Evolutionary conservation across 2,888 invertebrate species (phyloP).

Genomic region (Cerastis leucographa): DNA sequence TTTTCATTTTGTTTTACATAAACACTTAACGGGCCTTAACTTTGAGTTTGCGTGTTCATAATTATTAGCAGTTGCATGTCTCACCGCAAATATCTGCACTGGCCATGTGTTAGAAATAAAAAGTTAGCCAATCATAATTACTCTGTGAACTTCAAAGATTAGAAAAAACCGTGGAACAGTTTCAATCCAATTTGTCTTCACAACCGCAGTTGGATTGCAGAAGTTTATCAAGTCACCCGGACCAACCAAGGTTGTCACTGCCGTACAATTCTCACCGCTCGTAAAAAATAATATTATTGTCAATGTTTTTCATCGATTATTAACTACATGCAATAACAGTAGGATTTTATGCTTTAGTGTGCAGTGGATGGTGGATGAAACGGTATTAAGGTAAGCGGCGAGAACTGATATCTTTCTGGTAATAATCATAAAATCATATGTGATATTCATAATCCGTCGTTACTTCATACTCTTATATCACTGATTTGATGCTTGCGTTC

Average conservation of each 20-base stretch:
- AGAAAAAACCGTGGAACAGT: slow-evolving; percentile 56
- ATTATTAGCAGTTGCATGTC: slow-evolving; percentile 55
- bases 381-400: slow-evolving; percentile 24
- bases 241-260: slow-evolving; percentile 64
- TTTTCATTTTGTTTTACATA: slow-evolving; percentile 41
- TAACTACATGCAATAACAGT: slow-evolving; percentile 53
- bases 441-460: not conserved
- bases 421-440: slow-evolving; percentile 1
- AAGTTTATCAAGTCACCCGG: slow-evolving; percentile 68
- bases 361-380: slow-evolving; percentile 46
- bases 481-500: slow-evolving; percentile 11
- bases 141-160: slow-evolving; percentile 58
- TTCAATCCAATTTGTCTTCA: slow-evolving; percentile 66
- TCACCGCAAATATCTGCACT: slow-evolving; percentile 37
- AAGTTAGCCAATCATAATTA: slow-evolving; percentile 57
- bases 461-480: slow-evolving; percentile 14
- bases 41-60: slow-evolving; percentile 50
- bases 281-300: slow-evolving; percentile 58
- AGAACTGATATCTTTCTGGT: slow-evolving; percentile 27
- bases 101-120: slow-evolving; percentile 40
- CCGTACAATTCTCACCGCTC: slow-evolving; percentile 27
- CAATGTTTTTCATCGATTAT: slow-evolving; percentile 47
- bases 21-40: slow-evolving; percentile 26
- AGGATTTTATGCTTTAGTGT: slow-evolving; percentile 44
- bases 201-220: slow-evolving; percentile 66